These are phyloP conservation scores for Vireo griseus DNA, from an alignment of 2,797 vertebrate species.

Conservation along the genomic window DNA sequence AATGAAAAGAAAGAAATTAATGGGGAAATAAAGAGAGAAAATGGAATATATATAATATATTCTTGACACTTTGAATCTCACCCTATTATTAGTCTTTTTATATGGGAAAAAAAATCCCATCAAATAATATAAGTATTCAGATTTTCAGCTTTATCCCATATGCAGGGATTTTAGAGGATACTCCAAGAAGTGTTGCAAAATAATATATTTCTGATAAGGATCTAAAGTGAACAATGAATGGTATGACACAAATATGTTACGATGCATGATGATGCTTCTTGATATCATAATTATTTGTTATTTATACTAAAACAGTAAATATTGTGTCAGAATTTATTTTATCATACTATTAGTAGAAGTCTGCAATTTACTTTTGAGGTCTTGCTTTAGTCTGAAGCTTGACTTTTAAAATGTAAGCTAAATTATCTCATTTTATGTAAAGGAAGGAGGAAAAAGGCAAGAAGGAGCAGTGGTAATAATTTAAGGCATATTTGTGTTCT, in stretches of 20 bases:
- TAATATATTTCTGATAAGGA: background rate
- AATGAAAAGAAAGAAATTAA: constrained; percentile 55
- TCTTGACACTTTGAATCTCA: constrained; percentile 31
- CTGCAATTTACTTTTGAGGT: background rate
- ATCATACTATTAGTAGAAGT: constrained; percentile 1
- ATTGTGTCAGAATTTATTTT: background rate
- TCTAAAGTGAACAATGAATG: background rate
- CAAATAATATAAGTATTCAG: constrained; percentile 18
- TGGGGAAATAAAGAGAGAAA: constrained; percentile 49
- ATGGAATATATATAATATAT: constrained; percentile 16
- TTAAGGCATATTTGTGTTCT: constrained; percentile 21
- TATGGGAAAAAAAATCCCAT: background rate
- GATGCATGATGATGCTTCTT: background rate
- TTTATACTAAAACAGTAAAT: background rate
- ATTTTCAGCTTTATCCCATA: constrained; percentile 2
- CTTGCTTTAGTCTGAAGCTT: background rate
- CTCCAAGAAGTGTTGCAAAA: background rate
- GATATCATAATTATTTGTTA: background rate
- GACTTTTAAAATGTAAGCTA: constrained; percentile 21
- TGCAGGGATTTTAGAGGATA: background rate
- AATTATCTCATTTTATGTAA: constrained; percentile 27
- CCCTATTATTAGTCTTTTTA: constrained; percentile 34
- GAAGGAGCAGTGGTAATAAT: background rate
- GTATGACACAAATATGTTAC: background rate
- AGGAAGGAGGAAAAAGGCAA: background rate